phyloP scores from a whole-genome alignment of 1,140 invertebrate species.

The Trypoxylus dichotomus region DNA sequence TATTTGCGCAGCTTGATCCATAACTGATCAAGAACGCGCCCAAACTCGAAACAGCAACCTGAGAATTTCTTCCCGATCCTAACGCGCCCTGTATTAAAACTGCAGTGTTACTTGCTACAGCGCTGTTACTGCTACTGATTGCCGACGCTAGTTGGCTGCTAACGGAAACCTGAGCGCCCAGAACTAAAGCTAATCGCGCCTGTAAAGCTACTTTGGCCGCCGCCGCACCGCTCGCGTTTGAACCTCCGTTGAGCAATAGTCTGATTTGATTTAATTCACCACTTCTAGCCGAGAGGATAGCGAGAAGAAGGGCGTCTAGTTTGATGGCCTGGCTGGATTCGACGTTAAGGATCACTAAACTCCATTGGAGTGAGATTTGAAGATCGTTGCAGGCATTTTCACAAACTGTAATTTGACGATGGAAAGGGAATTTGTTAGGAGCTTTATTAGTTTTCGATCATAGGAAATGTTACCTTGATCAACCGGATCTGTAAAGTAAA shows the following conservation, averaged over 20 bases:
- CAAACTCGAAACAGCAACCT: neutral
- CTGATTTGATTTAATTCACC: neutral
- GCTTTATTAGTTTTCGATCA: too few species aligned
- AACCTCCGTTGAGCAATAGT: neutral
- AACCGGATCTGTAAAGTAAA: too few species aligned
- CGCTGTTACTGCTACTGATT: neutral
- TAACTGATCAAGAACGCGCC: neutral
- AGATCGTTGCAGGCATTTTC: neutral
- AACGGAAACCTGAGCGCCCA: neutral
- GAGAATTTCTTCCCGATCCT: neutral
- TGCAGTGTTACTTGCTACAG: neutral
- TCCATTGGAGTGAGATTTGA: neutral
- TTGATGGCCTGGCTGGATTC: neutral
- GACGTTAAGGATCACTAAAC: neutral
- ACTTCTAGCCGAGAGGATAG: neutral
- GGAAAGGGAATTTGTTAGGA: neutral
- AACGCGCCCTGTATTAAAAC: neutral
- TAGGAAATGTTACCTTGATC: too few species aligned
- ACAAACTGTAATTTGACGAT: neutral
- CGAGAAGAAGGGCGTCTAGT: neutral
- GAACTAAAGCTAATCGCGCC: neutral
- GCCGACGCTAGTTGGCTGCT: neutral
- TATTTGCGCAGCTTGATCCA: neutral
- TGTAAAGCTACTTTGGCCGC: neutral
- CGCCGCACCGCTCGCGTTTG: neutral